Percentiles rank a stretch among this genome's conserved stretches.
These are phyloP conservation scores for human (Homo sapiens) DNA, from an alignment of 2,113 vertebrate species.

Conservation along the genomic window DNA sequence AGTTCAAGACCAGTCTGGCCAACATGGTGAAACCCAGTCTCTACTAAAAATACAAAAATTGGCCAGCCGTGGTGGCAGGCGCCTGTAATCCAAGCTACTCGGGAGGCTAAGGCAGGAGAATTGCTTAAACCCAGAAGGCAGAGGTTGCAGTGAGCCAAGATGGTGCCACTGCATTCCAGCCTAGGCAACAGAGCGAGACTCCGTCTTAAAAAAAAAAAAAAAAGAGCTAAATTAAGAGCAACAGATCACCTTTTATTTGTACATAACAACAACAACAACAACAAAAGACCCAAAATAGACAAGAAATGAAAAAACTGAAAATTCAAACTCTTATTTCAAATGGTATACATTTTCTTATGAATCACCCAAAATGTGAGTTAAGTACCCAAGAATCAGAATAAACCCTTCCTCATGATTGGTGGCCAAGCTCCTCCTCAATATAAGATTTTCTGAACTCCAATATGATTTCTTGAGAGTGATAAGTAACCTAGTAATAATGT, in stretches of 20 bases:
- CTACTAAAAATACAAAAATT: too few species aligned
- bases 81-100: too few species aligned
- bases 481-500: slow-evolving; percentile 59
- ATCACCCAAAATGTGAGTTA: neutral
- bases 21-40: too few species aligned
- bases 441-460: neutral
- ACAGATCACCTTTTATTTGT: neutral
- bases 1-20: too few species aligned
- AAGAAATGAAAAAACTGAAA: neutral
- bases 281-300: neutral
- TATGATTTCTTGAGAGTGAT: slow-evolving; percentile 28
- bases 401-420: slow-evolving; percentile 1
- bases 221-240: neutral
- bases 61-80: too few species aligned
- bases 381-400: slow-evolving; percentile 34
- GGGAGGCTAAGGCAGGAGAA: too few species aligned
- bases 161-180: too few species aligned
- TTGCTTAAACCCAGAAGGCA: too few species aligned
- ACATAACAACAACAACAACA: neutral
- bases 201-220: neutral
- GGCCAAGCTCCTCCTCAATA: slow-evolving; percentile 6
- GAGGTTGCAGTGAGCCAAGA: too few species aligned
- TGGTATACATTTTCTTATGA: neutral
- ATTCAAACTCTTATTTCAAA: slow-evolving; percentile 20
- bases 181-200: too few species aligned